Evolutionary conservation across 2,797 vertebrate genomes (phyloP).

Genomic region (Ceyx erithaca): DNA sequence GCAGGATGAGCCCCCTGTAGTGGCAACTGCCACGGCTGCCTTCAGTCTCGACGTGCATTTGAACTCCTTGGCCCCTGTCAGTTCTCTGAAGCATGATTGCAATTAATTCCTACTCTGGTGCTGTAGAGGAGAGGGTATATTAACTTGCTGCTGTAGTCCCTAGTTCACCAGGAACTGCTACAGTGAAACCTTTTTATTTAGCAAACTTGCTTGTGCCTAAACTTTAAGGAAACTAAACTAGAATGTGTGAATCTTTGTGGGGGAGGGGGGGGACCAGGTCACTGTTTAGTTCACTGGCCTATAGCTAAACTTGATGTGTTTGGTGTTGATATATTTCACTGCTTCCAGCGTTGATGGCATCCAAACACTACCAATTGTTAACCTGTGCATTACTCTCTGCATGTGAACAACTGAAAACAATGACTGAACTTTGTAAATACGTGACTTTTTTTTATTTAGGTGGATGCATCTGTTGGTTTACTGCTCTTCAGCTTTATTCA

Average conservation of each 20-base stretch:
- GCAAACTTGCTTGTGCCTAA: conserved; percentile 78
- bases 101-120: conserved; percentile 67
- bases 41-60: conserved; percentile 47
- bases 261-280: conserved; percentile 57
- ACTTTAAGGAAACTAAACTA: conserved; percentile 66
- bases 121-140: conserved; percentile 72
- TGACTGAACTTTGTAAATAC: conserved; percentile 91
- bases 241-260: conserved; percentile 68
- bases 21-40: conserved; percentile 70
- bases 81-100: conserved; percentile 71
- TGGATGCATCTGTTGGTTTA: conserved; percentile 85
- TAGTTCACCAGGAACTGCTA: conserved; percentile 68
- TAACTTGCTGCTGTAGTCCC: conserved; percentile 63
- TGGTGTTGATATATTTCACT: conserved; percentile 73
- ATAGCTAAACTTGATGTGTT: conserved; percentile 70
- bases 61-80: conserved; percentile 58
- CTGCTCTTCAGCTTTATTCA: conserved; percentile 87
- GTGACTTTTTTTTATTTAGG: conserved; percentile 87
- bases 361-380: conserved; percentile 72
- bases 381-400: conserved; percentile 86
- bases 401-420: conserved; percentile 83
- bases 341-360: conserved; percentile 75
- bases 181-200: conserved; percentile 63
- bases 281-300: conserved; percentile 74
- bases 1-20: conserved; percentile 24